Conservation (phyloP, 2,113 vertebrate genomes). For the Tachysurus fulvidraco region DNA sequence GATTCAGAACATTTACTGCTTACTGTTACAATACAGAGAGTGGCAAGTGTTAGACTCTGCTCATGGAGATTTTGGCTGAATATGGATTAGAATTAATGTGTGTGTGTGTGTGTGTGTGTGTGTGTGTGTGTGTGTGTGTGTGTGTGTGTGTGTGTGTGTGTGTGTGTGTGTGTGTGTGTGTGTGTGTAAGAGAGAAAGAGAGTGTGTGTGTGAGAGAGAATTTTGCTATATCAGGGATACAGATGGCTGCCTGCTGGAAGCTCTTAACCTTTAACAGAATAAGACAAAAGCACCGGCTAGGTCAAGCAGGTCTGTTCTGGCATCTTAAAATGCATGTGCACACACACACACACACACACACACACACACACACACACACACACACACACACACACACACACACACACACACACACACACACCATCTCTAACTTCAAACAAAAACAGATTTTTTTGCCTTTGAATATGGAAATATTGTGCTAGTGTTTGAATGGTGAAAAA, state of each 20-base stretch:
- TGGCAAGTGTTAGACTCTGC: background rate
- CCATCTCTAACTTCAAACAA: background rate
- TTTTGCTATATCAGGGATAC: background rate
- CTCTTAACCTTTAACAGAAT: background rate
- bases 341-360: slow-evolving; percentile 13
- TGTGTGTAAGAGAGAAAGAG: background rate
- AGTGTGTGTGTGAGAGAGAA: background rate
- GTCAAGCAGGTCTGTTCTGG: background rate
- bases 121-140: too few relatives aligned
- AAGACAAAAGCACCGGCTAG: background rate
- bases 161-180: too few relatives aligned
- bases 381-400: too few relatives aligned
- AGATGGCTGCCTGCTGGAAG: background rate
- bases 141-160: background rate
- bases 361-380: too few relatives aligned
- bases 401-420: slow-evolving; percentile 4
- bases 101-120: background rate
- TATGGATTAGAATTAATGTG: background rate
- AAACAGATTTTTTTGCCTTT: background rate
- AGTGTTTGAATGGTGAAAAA: background rate
- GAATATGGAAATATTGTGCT: background rate
- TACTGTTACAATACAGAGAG: background rate
- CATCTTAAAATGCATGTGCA: background rate
- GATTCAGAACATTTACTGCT: slow-evolving; percentile 26
- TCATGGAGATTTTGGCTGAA: slow-evolving; percentile 3